Evolutionary conservation across 2,113 vertebrate species (phyloP), one percentile per base, ranked within the genome.

Genomic region (Rallus limicola): DNA sequence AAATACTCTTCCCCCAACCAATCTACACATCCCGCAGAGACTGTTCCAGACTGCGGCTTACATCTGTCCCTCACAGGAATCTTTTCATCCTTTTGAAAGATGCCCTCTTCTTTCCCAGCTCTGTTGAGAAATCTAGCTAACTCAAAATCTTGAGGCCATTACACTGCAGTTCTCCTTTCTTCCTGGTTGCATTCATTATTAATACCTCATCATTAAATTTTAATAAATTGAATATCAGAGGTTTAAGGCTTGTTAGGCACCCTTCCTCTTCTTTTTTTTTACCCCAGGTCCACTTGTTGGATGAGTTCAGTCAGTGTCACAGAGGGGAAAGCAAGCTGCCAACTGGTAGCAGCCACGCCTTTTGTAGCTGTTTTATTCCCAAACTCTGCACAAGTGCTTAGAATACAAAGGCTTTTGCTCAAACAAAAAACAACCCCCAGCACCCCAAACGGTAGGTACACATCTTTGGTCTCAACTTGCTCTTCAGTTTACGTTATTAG

Each of bases 271-370:
- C 33, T 56, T 78, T 55, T 81, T 67, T 55, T 36, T 6, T 0
- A 7, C 65, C 40, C 62, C 34, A 72, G 52, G 34, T 81, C 36
- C 76, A 3, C 80, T 88, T 94, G 40, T 65, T 85, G 53, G 59
- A 55, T 2, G 12, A 68, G 53, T 52, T 86, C 40, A 31, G 60
- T 65, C 24, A 11, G 33, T 33, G 48, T 23, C 42, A 56, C 1
- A 2, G 18, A 53, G 29, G 25, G 29, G 34, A 90, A 46, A 46
- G 44, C 44, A 18, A 90, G 55, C 55, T 64, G 52, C 24, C 0
- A 0, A n/a, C 53, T 0, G 0, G 16, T 38, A 34, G 28, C 50
- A 42, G 64, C 13, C 5, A 0, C 3, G n/a, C 7, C 1, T 65
- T 58, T 48, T 34, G 21, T 40, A 58, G 46, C 2, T 1, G 58